Evolutionary conservation across 1,140 invertebrate genomes (phyloP), one percentile per base, ranked within the genome.

Genomic region (Bilobella aurantiaca): DNA sequence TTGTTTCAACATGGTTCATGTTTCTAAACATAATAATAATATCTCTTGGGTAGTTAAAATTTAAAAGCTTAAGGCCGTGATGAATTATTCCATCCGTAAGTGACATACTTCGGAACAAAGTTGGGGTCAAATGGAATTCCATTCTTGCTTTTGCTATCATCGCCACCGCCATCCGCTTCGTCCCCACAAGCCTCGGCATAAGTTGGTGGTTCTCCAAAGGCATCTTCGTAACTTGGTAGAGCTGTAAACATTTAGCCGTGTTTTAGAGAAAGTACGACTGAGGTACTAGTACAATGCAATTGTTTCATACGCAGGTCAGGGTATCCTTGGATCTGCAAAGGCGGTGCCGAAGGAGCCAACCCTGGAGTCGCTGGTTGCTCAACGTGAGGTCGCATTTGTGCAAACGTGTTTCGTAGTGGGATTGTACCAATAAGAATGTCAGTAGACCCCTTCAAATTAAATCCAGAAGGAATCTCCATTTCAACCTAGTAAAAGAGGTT

Each of bases 391-490:
- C 49, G 49, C 49, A 53, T 53, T 12, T 53, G 49, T 23, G 14
- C 49, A 25, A 62, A 62, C 3, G 37, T 37, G 23, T 62, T 46
- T 18, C 59, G 59, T 2, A 62, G 28, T 23, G 59, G 59, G 46
- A 62, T 62, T 25, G 59, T 62, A 25, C 59, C 59, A 42, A 62
- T 62, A 21, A 62, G 8, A 25, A 62, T 28, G 3, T 5, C 12
- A 23, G 25, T 31, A 5, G 31, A 30, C 29, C 8, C 59, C 8
- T 34, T 25, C n/a, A 62, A 28, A 27, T 62, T 31, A 14, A 42
- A 42, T 18, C 8, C 59, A 21, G 12, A 27, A 3, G 59, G 59
- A 62, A 62, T 37, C 3, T 18, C 3, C 16, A 62, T 12, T 8
- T 30, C 29, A 3, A 46, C 32, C 59, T 62, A 42, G 28, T 14